phyloP scores from a whole-genome alignment of 2,888 invertebrate species.

The Sisyra nigra region DNA sequence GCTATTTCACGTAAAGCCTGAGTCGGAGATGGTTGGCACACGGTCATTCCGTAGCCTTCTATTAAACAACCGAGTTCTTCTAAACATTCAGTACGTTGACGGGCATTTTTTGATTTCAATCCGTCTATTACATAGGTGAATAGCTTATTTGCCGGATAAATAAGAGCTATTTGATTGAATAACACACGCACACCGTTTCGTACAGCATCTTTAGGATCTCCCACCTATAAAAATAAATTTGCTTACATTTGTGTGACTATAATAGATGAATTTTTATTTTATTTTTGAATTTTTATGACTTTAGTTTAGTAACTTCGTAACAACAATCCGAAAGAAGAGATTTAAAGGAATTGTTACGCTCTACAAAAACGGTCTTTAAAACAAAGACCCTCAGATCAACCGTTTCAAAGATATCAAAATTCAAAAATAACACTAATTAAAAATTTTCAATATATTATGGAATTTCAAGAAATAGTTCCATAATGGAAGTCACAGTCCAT shows the following conservation, averaged over 20 bases:
- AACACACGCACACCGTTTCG: constrained; percentile 76
- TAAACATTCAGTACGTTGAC: constrained; percentile 91
- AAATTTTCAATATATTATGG: constrained; percentile 5
- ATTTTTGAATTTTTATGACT: too few relatives aligned
- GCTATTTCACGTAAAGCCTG: constrained; percentile 81
- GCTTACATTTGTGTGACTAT: constrained; percentile 1
- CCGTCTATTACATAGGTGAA: constrained; percentile 89
- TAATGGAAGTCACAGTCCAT: too few relatives aligned
- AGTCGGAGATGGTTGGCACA: constrained; percentile 66
- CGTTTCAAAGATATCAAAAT: too few relatives aligned
- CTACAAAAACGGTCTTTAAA: background rate
- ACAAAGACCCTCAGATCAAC: too few relatives aligned
- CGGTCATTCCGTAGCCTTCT: constrained; percentile 67
- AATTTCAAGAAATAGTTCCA: too few relatives aligned
- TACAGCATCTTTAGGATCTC: constrained; percentile 92
- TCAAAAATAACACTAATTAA: too few relatives aligned
- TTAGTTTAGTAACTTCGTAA: too few relatives aligned
- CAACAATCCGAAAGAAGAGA: too few relatives aligned
- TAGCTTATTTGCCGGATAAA: constrained; percentile 79
- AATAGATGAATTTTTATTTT: too few relatives aligned
- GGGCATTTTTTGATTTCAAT: constrained; percentile 88
- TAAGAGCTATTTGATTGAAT: constrained; percentile 66
- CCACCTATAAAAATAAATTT: constrained; percentile 39
- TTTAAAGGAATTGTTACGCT: too few relatives aligned
- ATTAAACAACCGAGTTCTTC: constrained; percentile 80